phyloP scores from a whole-genome alignment of 2,888 invertebrate species.

The Drosophila paramelanica region DNA sequence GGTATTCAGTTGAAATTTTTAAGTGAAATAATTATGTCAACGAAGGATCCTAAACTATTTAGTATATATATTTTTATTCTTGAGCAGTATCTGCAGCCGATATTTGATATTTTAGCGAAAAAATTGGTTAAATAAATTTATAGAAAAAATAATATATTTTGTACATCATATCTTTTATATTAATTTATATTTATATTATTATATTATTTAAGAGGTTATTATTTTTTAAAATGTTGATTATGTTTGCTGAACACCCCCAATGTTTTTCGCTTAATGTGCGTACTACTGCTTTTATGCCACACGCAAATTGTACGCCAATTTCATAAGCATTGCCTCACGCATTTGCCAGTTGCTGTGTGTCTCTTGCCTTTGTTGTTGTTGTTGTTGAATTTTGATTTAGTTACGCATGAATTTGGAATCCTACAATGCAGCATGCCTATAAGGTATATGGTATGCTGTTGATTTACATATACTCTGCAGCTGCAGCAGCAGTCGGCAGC shows the following conservation, averaged over 20 bases:
- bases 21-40: too few relatives aligned
- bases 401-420: slow-evolving; percentile 75
- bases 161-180: neutral
- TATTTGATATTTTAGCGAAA: too few relatives aligned
- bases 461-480: slow-evolving; percentile 20
- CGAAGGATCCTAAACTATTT: too few relatives aligned
- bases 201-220: too few relatives aligned
- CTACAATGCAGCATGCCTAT: slow-evolving; percentile 42
- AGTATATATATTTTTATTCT: neutral
- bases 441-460: slow-evolving; percentile 13
- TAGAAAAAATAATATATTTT: neutral
- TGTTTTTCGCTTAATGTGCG: slow-evolving; percentile 1
- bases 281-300: slow-evolving; percentile 52
- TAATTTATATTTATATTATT: too few relatives aligned
- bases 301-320: slow-evolving; percentile 69
- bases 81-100: too few relatives aligned
- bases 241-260: slow-evolving; percentile 38
- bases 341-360: slow-evolving; percentile 38
- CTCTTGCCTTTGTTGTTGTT: slow-evolving; percentile 21
- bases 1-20: slow-evolving; percentile 16
- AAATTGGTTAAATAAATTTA: too few relatives aligned
- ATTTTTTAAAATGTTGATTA: neutral
- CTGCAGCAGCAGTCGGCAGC: slow-evolving; percentile 22
- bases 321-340: slow-evolving; percentile 57
- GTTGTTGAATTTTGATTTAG: slow-evolving; percentile 74